Evolutionary conservation across 2,113 vertebrate genomes (phyloP).

Genomic region (Notothenia coriiceps): DNA sequence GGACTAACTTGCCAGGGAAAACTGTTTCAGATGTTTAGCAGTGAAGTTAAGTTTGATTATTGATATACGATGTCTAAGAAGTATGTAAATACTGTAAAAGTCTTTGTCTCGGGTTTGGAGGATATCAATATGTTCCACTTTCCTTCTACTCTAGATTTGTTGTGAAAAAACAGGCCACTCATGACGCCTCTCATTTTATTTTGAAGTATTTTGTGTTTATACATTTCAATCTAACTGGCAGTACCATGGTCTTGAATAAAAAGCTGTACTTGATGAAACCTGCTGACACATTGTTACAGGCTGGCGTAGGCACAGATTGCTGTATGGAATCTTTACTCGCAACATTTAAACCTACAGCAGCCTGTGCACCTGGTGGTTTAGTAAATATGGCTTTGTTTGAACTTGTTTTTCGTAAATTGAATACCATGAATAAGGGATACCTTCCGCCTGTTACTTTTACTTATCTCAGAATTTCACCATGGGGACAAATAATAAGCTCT

Average conservation of each 20-base stretch:
- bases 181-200: background rate
- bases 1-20: background rate
- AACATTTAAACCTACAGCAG: conserved; percentile 39
- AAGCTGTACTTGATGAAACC: conserved; percentile 9
- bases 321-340: conserved; percentile 20
- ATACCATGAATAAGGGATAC: background rate
- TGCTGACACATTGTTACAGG: conserved; percentile 28
- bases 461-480: background rate
- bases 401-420: background rate
- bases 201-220: conserved; percentile 1
- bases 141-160: background rate
- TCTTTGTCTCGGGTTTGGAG: background rate
- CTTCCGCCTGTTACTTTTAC: background rate
- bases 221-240: background rate
- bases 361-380: conserved; percentile 18
- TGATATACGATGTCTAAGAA: conserved; percentile 15
- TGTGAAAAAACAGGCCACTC: background rate
- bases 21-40: background rate
- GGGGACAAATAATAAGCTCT: background rate
- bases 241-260: background rate
- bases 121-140: background rate
- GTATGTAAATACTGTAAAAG: background rate
- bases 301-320: conserved; percentile 19
- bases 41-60: background rate
- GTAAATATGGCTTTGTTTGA: conserved; percentile 22